Evolutionary conservation across 2,888 invertebrate genomes (phyloP), one percentile per base, ranked within the genome.

Genomic region (Drosophila austrosaltans): DNA sequence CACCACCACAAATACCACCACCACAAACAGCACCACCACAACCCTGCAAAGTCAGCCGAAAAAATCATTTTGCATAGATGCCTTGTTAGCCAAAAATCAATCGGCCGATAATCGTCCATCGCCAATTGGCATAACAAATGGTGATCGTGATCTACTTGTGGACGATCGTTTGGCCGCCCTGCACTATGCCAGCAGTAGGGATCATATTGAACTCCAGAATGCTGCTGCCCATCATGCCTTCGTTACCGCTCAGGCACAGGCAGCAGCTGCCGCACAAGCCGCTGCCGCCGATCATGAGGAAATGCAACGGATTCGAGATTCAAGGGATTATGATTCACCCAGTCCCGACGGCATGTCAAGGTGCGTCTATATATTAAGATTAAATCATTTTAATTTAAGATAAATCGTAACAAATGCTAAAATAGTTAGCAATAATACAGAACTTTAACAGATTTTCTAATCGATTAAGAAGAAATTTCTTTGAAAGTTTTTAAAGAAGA

Each of bases 41-140:
- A 72, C 72, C 2, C 53, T 61, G 36, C 81, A 84, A 64, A 86
- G 81, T 63, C 90, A 90, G 62, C 91, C 91, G 3, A 95, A 95
- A 78, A 96, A 96, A 62, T 97, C 97, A 0, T 98, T 98, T 90
- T 97, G 98, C 90, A 98, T 98, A 78, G 98, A 98, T 89, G 97
- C 98, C 0, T 92, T 98, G 2, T 92, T 98, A 2, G 97, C 97
- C 0, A 94, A 95, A 63, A 94, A 92, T 75, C 92, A 92, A 72
- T 76, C 79, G 8, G 59, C 72, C 7, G 73, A 77, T 2, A 68
- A 76, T 16, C 72, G 75, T 3, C 72, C 77, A 42, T 67, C 56
- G 5, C 25, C 48, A 48, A 48, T 48, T 48, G 30, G 57, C 12
- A 36, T 57, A 5, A 57, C 22, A n/a, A 28, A 22, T 16, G 58